phyloP scores from a whole-genome alignment of 2,113 vertebrate species.

The Crotalus tigris region DNA sequence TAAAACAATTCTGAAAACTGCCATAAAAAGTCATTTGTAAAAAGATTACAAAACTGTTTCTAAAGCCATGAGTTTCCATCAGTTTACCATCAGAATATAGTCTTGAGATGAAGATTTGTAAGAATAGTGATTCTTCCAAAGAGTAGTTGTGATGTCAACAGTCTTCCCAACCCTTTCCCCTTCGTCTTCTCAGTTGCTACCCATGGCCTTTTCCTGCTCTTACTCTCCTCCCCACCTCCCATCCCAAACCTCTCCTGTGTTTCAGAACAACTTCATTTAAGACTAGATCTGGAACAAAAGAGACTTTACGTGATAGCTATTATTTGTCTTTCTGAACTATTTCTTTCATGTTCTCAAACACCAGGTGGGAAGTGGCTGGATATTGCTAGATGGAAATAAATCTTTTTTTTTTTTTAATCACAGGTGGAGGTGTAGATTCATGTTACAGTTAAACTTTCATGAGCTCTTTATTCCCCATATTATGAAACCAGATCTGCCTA shows the following conservation, averaged over 20 bases:
- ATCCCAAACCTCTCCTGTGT: not conserved
- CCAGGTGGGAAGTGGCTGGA: slow-evolving; percentile 40
- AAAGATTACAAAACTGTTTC: not conserved
- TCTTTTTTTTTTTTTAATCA: slow-evolving; percentile 19
- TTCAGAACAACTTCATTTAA: slow-evolving; percentile 6
- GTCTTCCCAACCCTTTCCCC: not conserved
- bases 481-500: slow-evolving; percentile 43
- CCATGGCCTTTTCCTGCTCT: not conserved
- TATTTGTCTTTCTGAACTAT: slow-evolving; percentile 61
- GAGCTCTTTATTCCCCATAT: slow-evolving; percentile 38
- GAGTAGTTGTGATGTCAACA: not conserved
- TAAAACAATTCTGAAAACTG: not conserved
- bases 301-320: slow-evolving; percentile 10
- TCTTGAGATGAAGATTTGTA: not conserved
- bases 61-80: not conserved
- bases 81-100: not conserved
- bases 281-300: not conserved
- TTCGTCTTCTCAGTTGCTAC: not conserved
- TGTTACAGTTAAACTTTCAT: slow-evolving; percentile 36
- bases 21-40: not conserved
- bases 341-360: slow-evolving; percentile 55
- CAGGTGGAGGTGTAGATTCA: slow-evolving; percentile 41
- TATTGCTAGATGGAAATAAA: slow-evolving; percentile 56
- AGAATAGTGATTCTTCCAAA: not conserved
- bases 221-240: not conserved